These are phyloP conservation scores for Muscidifurax raptorellus DNA, from an alignment of 1,140 invertebrate genomes.

Conservation along the genomic window DNA sequence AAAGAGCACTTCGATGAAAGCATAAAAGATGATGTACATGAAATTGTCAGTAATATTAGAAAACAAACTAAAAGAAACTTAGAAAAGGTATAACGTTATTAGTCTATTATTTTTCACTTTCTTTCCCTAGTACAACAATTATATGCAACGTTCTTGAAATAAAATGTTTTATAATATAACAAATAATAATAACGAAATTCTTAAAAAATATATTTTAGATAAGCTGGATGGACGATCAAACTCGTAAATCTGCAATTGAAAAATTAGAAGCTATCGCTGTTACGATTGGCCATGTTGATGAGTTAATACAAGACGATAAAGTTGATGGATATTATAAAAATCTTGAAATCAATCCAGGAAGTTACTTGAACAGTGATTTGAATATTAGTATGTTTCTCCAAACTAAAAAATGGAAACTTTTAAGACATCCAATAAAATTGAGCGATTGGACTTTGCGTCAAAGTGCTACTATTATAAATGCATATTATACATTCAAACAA, in stretches of 20 bases:
- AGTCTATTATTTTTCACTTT: too few relatives aligned
- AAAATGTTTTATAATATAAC: too few relatives aligned
- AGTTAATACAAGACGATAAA: constrained; percentile 76
- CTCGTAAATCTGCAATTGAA: constrained; percentile 76
- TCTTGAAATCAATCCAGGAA: constrained; percentile 74
- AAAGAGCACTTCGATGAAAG: not conserved
- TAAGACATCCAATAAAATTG: constrained; percentile 69
- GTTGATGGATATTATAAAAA: constrained; percentile 76
- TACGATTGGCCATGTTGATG: constrained; percentile 78
- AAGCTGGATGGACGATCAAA: constrained; percentile 84
- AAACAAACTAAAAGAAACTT: not conserved
- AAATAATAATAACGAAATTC: not conserved
- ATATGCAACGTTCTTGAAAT: too few relatives aligned
- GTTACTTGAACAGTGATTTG: constrained; percentile 78
- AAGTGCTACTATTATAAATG: constrained; percentile 80
- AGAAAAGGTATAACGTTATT: not conserved
- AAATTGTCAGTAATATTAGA: not conserved
- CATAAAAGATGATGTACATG: not conserved
- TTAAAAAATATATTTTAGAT: constrained; percentile 60
- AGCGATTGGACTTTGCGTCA: constrained; percentile 80
- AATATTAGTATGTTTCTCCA: constrained; percentile 79
- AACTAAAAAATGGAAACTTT: constrained; percentile 77
- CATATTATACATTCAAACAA: constrained; percentile 80
- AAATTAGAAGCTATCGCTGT: constrained; percentile 77
- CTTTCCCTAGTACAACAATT: too few relatives aligned